Evolutionary conservation across 2,888 invertebrate genomes (phyloP), one percentile per base, ranked within the genome.

Genomic region (Folsomia candida): DNA sequence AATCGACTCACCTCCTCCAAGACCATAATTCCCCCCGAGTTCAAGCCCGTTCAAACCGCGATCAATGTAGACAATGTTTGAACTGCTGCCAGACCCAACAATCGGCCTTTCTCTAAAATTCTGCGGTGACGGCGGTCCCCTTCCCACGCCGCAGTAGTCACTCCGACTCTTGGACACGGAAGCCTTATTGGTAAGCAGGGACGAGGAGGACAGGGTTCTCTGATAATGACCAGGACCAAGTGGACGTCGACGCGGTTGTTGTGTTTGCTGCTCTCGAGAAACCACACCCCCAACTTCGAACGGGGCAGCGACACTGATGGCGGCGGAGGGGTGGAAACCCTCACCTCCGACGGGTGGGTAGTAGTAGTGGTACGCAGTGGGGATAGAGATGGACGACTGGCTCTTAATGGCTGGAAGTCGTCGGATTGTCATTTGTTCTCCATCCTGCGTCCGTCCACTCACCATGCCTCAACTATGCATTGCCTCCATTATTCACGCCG

Each of bases 151-250:
- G 51, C 74, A 71, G 60, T 74, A 76, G 65, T 76, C 76, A 60
- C 74, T 72, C 22, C 72, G 67, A 64, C 74, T 74, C 29, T 76
- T 76, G 2, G 74, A 72, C 62, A 74, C 76, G 29, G 60, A 67
- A 47, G 72, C 54, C 59, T 71, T 71, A 60, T 69, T 63, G 24
- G 72, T 51, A 61, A 72, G 27, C 20, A 72, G 65, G 61, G 72
- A 70, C 2, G 73, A 72, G 64, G 72, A 67, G 57, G 76, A 70
- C 37, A 74, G 51, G 26, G 72, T 70, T 51, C 74, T 69, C 9
- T 76, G 73, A 51, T 72, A 72, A 28, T 66, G 69, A 11, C 74
- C 72, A 9, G 70, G 74, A 22, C 74, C 70, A 29, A 72, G 65
- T 18, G 70, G 18, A 3, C 64, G 64, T n/a, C n/a, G n/a, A n/a